Conservation (phyloP, 2,888 invertebrate genomes). For the Xestia ashworthii region DNA sequence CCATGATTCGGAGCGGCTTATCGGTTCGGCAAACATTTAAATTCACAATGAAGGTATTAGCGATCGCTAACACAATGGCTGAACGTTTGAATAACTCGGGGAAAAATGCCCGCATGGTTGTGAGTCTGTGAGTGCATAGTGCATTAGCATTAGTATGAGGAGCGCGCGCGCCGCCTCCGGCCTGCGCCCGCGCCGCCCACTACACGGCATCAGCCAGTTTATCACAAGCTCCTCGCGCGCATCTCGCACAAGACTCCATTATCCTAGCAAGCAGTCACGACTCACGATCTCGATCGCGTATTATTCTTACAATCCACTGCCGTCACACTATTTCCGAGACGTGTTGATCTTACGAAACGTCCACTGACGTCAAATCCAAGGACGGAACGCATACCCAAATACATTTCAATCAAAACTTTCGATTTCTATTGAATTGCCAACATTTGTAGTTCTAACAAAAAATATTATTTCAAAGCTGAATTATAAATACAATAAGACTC, state of each 20-base stretch:
- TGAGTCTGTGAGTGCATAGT: conserved; percentile 18
- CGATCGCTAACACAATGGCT: conserved; percentile 44
- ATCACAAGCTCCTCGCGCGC: conserved; percentile 3
- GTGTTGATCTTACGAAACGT: conserved; percentile 25
- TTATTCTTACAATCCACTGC: neutral
- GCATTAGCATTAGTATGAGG: conserved; percentile 37
- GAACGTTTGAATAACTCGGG: conserved; percentile 37
- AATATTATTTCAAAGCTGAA: conserved; percentile 9
- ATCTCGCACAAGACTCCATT: conserved; percentile 6
- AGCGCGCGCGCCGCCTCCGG: conserved; percentile 38
- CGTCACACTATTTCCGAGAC: conserved; percentile 5
- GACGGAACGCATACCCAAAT: conserved; percentile 29
- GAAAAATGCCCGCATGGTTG: conserved; percentile 23
- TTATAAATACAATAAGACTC: conserved; percentile 8
- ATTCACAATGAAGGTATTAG: conserved; percentile 37
- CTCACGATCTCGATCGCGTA: neutral
- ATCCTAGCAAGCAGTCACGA: conserved; percentile 13
- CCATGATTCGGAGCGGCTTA: conserved; percentile 35
- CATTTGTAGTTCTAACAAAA: conserved; percentile 30
- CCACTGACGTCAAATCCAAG: conserved; percentile 35
- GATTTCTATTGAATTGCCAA: conserved; percentile 43
- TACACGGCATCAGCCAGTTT: conserved; percentile 7
- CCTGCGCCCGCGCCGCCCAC: conserved; percentile 5
- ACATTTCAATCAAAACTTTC: conserved; percentile 44
- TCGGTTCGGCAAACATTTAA: conserved; percentile 44